These are phyloP conservation scores for Mirounga angustirostris DNA, from an alignment of 2,113 vertebrate genomes.

Conservation along the genomic window DNA sequence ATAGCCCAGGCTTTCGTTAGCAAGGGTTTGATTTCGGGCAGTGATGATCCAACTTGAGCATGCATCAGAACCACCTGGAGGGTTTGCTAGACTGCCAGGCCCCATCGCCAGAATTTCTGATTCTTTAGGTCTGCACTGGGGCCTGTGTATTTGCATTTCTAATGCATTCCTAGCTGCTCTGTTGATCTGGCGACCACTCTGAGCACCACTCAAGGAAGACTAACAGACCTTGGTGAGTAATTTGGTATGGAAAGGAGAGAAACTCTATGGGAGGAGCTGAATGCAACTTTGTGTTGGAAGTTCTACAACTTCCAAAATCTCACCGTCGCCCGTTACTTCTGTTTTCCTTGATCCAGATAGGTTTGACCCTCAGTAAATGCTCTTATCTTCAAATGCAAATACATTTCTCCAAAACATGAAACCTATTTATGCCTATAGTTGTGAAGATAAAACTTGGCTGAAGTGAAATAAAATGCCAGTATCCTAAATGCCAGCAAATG, in stretches of 20 bases:
- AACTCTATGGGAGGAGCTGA: background rate
- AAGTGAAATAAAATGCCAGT: slow-evolving; percentile 59
- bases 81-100: background rate
- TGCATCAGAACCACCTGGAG: background rate
- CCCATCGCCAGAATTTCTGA: background rate
- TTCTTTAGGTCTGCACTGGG: background rate
- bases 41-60: background rate
- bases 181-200: background rate
- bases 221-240: slow-evolving; percentile 12
- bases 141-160: slow-evolving; percentile 38
- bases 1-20: background rate
- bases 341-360: slow-evolving; percentile 37
- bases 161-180: slow-evolving; percentile 32
- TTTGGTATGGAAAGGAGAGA: slow-evolving; percentile 15
- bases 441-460: slow-evolving; percentile 51
- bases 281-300: background rate
- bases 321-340: background rate
- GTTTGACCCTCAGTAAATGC: slow-evolving; percentile 54
- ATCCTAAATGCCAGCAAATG: background rate
- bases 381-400: slow-evolving; percentile 45
- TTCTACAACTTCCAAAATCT: slow-evolving; percentile 29
- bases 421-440: slow-evolving; percentile 17
- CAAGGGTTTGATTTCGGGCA: background rate
- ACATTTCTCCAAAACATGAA: slow-evolving; percentile 38
- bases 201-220: slow-evolving; percentile 32